Evolutionary conservation across 2,888 invertebrate species (phyloP).

Genomic region (Drosophila flavopinicola): DNA sequence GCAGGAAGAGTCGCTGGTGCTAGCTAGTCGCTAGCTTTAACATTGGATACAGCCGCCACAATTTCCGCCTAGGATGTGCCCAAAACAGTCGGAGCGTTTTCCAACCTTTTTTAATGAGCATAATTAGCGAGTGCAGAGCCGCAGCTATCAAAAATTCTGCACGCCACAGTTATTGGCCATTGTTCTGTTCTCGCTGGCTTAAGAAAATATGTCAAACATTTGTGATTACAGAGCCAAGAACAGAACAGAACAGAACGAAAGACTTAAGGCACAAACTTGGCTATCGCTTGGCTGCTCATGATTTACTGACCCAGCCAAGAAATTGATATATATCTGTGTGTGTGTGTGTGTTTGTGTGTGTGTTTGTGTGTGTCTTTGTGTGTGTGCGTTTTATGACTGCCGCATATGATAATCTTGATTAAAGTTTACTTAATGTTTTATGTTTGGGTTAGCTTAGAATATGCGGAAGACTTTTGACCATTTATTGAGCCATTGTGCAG

Average conservation of each 20-base stretch:
- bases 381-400: slow-evolving; percentile 44
- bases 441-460: slow-evolving; percentile 18
- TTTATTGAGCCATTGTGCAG: slow-evolving; percentile 62
- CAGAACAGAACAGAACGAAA: slow-evolving; percentile 34
- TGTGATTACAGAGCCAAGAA: slow-evolving; percentile 46
- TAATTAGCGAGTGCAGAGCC: slow-evolving; percentile 63
- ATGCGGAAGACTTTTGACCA: slow-evolving; percentile 46
- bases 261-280: slow-evolving; percentile 63
- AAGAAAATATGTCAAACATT: slow-evolving; percentile 62
- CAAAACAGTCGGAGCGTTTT: slow-evolving; percentile 41
- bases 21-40: neutral
- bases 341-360: slow-evolving; percentile 15
- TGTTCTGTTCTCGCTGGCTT: slow-evolving; percentile 54
- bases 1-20: slow-evolving; percentile 50
- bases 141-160: slow-evolving; percentile 24
- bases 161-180: slow-evolving; percentile 75
- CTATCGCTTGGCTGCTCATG: slow-evolving; percentile 65
- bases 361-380: slow-evolving; percentile 3
- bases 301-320: slow-evolving; percentile 51
- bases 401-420: slow-evolving; percentile 42
- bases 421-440: slow-evolving; percentile 9
- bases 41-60: slow-evolving; percentile 49
- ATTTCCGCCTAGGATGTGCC: slow-evolving; percentile 80
- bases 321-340: too few species aligned
- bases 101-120: slow-evolving; percentile 72